Base-by-base conservation (phyloP, 2,797 vertebrate genomes). In the Rhinatrema bivittatum region DNA sequence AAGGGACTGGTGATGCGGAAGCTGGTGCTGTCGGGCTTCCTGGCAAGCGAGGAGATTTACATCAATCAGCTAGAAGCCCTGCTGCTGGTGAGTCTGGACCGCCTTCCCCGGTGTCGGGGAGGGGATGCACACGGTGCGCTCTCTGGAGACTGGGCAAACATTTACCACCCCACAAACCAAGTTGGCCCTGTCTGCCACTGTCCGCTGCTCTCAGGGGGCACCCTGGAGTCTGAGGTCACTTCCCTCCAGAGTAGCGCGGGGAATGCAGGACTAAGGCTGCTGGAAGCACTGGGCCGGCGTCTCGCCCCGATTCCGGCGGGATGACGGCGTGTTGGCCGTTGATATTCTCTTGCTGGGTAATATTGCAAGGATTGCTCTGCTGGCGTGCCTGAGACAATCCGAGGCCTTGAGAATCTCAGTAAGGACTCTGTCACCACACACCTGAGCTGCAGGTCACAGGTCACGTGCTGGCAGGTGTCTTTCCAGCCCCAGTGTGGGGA, bases 21-120 rank as follows among this genome's bases (percentile, higher is more conserved):
- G 53, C 66, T 98, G 71, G 96, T 99, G 38, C 88, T 99, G 16
- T 97, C 93, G 0, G 96, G 95, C 14, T 95, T 99, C 65, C 59
- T 99, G 72, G 91, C 95, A 74, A 98, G 93, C 0, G 96, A 99
- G 64, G 96, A 97, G 76, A 96, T 97, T 78, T 99, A 99, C 74
- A 96, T 99, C 42, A 98, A 97, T 76, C 96, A 99, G 66, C 76
- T 99, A 59, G 95, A 99, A 54, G 94, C 95, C 10, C 71, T 99
- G 46, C 62, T 97, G 42, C 72, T 98, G 89, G 96, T 99, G 65
- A 87, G 78, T 69, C 21, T 11, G 13, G 15, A 3, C 9, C 5
- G 16, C 31, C 12, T 7, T 11, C 3, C 16, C n/a, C 10, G 3
- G 2, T 5, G 2, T 25, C 5, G 9, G 5, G 2, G 3, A 9